Evolutionary conservation across 2,797 vertebrate species (phyloP).

Genomic region (Xenops minutus): DNA sequence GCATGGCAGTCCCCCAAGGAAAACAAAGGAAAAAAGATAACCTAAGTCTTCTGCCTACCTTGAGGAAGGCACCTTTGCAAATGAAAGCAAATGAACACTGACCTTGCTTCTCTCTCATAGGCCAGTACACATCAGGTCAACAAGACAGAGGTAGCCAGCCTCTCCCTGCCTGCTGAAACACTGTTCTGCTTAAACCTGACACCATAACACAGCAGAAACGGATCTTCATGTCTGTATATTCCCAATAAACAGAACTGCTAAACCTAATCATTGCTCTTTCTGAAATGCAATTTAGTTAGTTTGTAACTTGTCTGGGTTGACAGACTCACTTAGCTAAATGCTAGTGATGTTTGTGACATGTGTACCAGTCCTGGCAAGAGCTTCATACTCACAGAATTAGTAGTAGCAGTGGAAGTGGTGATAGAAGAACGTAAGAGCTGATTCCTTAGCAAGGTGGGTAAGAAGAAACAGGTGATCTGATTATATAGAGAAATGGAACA

Average conservation of each 20-base stretch:
- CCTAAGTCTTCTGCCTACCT: not conserved
- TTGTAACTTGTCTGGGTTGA: not conserved
- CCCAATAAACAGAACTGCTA: not conserved
- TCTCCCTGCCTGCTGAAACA: not conserved
- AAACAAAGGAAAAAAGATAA: not conserved
- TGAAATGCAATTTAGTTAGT: not conserved
- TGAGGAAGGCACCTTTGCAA: not conserved
- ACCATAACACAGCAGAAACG: not conserved
- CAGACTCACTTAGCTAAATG: not conserved
- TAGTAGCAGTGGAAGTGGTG: not conserved
- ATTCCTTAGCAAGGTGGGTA: not conserved
- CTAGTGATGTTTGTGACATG: not conserved
- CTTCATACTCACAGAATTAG: not conserved
- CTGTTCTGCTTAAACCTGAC: not conserved
- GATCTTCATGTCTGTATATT: not conserved
- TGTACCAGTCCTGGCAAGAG: not conserved
- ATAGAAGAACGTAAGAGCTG: not conserved
- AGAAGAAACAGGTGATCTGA: not conserved
- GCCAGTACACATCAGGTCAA: not conserved
- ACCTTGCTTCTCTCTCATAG: not conserved
- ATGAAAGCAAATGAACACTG: not conserved
- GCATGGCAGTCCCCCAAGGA: not conserved
- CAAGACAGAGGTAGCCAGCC: not conserved
- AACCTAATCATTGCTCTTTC: not conserved
- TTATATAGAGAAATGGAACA: not conserved